Percentiles rank a stretch among this genome's conserved stretches.
These are phyloP conservation scores for Drosophila hydei DNA, from an alignment of 1,140 invertebrate genomes.

Conservation along the genomic window DNA sequence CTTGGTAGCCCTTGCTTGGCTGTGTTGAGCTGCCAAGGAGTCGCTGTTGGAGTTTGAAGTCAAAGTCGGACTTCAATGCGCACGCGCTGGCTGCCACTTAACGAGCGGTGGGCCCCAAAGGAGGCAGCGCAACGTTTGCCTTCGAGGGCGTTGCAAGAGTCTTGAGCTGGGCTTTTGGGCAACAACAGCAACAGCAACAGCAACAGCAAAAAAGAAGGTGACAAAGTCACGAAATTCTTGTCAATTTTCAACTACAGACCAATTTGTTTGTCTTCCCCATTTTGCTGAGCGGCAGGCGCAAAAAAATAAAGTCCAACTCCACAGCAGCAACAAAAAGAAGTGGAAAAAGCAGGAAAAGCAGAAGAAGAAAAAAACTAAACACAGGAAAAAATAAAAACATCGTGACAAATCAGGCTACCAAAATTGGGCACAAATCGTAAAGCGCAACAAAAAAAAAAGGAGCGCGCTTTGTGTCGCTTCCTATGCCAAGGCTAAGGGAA, in stretches of 20 bases:
- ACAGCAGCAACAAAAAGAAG: constrained; percentile 15
- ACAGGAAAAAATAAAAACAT: constrained; percentile 63
- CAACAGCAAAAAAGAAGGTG: constrained; percentile 77
- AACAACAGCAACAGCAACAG: constrained; percentile 34
- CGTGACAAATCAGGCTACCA: constrained; percentile 84
- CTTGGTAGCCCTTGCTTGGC: constrained; percentile 20
- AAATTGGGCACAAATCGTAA: constrained; percentile 77
- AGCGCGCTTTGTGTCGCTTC: constrained; percentile 24
- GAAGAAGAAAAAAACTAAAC: constrained; percentile 43
- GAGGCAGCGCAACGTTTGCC: constrained; percentile 57
- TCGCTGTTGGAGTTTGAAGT: background rate
- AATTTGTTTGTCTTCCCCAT: constrained; percentile 83
- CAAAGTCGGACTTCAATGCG: constrained; percentile 60
- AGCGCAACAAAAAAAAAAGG: constrained; percentile 43
- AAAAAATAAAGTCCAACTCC: constrained; percentile 43
- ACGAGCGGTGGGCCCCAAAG: constrained; percentile 61
- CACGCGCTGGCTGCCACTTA: constrained; percentile 80
- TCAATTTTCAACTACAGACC: constrained; percentile 84
- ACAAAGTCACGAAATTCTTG: constrained; percentile 84
- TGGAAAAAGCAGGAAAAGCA: constrained; percentile 34
- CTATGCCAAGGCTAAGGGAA: constrained; percentile 39
- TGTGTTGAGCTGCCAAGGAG: constrained; percentile 8
- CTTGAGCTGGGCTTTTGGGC: constrained; percentile 32
- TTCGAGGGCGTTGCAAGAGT: constrained; percentile 76
- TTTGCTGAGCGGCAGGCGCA: constrained; percentile 41